These are phyloP conservation scores for Protonemura montana DNA, from an alignment of 2,888 invertebrate species.

Conservation along the genomic window DNA sequence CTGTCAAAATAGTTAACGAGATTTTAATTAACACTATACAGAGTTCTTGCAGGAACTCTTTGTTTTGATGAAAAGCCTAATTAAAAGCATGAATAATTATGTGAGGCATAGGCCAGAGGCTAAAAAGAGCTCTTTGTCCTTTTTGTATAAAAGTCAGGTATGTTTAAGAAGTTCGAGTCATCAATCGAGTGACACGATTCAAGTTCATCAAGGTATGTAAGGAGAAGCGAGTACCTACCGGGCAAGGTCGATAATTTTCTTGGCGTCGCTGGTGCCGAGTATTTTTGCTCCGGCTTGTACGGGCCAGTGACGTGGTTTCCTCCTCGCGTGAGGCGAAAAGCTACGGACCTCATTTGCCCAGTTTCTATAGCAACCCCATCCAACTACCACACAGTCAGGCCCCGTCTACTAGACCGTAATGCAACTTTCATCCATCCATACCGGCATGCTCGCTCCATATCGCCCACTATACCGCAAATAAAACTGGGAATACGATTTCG, in stretches of 20 bases:
- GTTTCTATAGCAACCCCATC: neutral
- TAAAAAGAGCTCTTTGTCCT: neutral
- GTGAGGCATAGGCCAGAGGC: neutral
- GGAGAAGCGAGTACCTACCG: neutral
- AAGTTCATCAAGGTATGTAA: neutral
- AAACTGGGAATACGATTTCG: neutral
- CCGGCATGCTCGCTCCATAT: neutral
- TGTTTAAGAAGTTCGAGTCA: neutral
- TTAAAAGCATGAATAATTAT: neutral
- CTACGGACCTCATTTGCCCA: neutral
- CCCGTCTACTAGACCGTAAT: too few species aligned
- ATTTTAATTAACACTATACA: neutral
- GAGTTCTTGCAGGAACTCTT: neutral
- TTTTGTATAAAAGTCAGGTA: neutral
- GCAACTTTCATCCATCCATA: neutral
- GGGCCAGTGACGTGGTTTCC: neutral
- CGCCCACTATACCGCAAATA: neutral
- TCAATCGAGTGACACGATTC: neutral
- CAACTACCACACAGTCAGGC: neutral
- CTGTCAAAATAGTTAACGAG: neutral
- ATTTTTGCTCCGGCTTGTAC: neutral
- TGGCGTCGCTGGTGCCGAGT: neutral
- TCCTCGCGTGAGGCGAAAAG: neutral
- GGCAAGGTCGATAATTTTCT: neutral
- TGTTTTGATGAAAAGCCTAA: slow-evolving; percentile 7